Evolutionary conservation across 92 coral and sea anemone species (phyloP).

Genomic region (Porites lobata): DNA sequence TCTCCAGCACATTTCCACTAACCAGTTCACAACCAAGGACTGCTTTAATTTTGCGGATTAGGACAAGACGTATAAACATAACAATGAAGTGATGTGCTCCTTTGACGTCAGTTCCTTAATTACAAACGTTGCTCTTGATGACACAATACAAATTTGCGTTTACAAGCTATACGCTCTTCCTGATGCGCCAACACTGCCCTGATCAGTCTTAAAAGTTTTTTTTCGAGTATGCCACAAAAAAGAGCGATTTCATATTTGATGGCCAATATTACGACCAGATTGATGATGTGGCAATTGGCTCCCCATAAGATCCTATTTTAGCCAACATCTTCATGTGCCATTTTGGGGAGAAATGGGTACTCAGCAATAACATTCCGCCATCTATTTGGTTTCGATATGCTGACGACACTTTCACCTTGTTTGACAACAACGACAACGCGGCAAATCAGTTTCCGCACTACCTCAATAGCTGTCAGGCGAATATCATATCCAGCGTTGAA

Average conservation of each 20-base stretch:
- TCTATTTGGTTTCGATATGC: not conserved
- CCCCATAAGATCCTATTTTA: not conserved
- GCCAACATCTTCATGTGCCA: constrained; percentile 1
- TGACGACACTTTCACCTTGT: not conserved
- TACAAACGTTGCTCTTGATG: constrained; percentile 5
- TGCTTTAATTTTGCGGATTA: not conserved
- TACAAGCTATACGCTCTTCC: not conserved
- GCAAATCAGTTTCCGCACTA: no score
- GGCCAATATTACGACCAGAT: constrained; percentile 1
- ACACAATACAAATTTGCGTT: constrained; percentile 2
- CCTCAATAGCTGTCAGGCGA: no score
- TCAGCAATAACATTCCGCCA: not conserved
- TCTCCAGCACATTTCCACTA: constrained; percentile 6
- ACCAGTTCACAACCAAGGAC: constrained; percentile 8
- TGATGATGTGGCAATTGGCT: constrained; percentile 9
- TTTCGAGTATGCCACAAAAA: not conserved
- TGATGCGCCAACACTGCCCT: not conserved
- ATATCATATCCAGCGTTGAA: no score
- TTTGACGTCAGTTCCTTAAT: not conserved
- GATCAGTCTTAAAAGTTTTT: not conserved
- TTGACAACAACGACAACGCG: no score
- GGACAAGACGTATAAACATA: constrained; percentile 6
- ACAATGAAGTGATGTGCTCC: not conserved
- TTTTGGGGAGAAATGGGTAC: constrained; percentile 1
- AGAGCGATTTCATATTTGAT: not conserved